phyloP scores from a whole-genome alignment of 2,797 vertebrate genomes.

The Sebastes vulpes region DNA sequence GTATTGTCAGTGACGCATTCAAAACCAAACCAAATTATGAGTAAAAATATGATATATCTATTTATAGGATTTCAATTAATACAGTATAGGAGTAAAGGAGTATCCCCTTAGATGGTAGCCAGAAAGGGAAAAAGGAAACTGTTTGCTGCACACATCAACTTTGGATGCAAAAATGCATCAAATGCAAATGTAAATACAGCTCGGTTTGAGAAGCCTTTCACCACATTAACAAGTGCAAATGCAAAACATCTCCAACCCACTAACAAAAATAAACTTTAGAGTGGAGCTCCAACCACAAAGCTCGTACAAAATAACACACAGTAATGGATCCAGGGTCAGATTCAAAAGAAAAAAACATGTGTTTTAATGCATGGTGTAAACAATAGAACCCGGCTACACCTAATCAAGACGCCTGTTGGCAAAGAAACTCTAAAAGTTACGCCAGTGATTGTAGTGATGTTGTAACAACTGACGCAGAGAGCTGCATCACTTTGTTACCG shows the following conservation, averaged over 20 bases:
- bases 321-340: background rate
- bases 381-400: background rate
- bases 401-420: background rate
- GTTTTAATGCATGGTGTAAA: background rate
- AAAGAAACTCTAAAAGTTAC: background rate
- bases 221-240: conserved; percentile 20
- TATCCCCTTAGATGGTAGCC: background rate
- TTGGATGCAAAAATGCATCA: conserved; percentile 1
- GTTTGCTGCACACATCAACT: conserved; percentile 5
- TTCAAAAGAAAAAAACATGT: background rate
- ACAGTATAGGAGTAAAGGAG: background rate
- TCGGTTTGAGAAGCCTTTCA: background rate
- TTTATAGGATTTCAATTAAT: background rate
- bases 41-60: background rate
- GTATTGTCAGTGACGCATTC: too few species aligned
- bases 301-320: background rate
- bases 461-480: background rate
- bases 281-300: background rate
- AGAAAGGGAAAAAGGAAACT: background rate
- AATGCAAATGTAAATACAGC: conserved; percentile 33
- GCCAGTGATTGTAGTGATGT: background rate
- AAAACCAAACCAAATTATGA: too few species aligned
- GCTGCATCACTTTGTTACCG: background rate
- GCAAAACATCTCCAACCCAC: background rate
- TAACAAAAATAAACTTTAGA: conserved; percentile 20